Base-by-base conservation (phyloP, 1,140 invertebrate genomes). In the Drosophila cardini region DNA sequence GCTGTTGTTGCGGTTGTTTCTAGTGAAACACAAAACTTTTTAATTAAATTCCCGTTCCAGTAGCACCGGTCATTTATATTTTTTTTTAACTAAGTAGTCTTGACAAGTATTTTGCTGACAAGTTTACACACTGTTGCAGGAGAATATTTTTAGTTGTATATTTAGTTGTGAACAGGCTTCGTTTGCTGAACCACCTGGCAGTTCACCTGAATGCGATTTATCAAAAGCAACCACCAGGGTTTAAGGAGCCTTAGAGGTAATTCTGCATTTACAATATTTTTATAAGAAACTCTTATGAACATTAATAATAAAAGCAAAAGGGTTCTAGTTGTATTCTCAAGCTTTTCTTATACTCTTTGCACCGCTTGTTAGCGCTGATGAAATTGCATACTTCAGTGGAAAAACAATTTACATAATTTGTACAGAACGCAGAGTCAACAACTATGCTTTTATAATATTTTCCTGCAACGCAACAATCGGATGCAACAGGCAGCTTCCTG, bases 41-140 rank as follows among this genome's bases (percentile, higher is more conserved):
- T 85, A 85, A 87, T 85, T 85, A 78, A 85, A 85, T 87, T 85
- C 75, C 71, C 71, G 52, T 73, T 58, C 78, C 63, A 68, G 42
- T 26, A 57, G 18, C 36, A 55, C 13, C 68, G 72, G 45, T 48
- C 65, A 68, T 58, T 74, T 74, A 50, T 70, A 72, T 80, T 77
- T 56, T 78, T 78, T 42, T 43, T 9, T 36, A 7, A 9, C n/a
- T 43, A 18, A 15, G 36, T 32, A 45, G 55, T 52, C 15, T 36
- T 2, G 30, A 7, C 21, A 21, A 56, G 63, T 55, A 52, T 56
- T 57, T 52, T 65, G 75, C 65, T 69, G 83, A 78, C 67, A 85
- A 78, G 63, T 76, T 87, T 85, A 55, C 71, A 69, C 67, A 78
- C 72, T 71, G 78, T 67, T 73, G 64, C 64, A 81, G 81, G 71